phyloP scores from a whole-genome alignment of 2,888 invertebrate species.

The Folsomia candida region DNA sequence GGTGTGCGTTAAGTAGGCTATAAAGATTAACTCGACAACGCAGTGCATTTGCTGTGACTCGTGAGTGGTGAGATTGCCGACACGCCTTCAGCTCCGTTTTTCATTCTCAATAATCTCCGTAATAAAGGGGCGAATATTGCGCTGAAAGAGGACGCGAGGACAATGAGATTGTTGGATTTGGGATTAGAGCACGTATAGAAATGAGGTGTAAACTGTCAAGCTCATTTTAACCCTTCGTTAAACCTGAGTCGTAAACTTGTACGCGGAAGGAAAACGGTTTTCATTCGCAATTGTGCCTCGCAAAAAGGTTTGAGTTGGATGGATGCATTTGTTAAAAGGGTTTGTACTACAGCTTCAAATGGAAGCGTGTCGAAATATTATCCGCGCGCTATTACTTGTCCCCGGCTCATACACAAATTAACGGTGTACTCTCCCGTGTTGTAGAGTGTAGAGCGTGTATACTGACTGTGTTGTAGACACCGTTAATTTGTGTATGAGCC shows the following conservation, averaged over 20 bases:
- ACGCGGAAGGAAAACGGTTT: neutral
- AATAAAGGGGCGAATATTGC: neutral
- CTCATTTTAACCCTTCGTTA: neutral
- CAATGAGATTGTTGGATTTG: neutral
- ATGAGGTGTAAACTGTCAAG: constrained; percentile 2
- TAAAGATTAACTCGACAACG: too few species aligned
- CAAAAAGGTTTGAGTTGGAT: neutral
- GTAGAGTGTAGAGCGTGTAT: too few species aligned
- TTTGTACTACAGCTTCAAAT: too few species aligned
- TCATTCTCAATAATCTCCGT: neutral
- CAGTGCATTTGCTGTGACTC: too few species aligned
- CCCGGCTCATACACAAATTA: too few species aligned
- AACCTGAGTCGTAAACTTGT: neutral
- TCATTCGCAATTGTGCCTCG: neutral
- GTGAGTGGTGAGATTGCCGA: too few species aligned
- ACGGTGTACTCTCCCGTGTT: too few species aligned
- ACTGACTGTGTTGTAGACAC: too few species aligned
- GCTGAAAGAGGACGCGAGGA: neutral
- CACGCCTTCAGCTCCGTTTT: neutral
- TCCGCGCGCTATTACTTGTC: too few species aligned
- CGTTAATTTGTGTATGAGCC: too few species aligned
- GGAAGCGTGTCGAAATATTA: too few species aligned
- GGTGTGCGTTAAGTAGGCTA: neutral
- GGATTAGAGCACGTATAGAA: neutral
- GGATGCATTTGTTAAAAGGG: too few species aligned